phyloP scores from a whole-genome alignment of 92 coral and sea anemone genomes.

The Umimayanthus chanpuru region DNA sequence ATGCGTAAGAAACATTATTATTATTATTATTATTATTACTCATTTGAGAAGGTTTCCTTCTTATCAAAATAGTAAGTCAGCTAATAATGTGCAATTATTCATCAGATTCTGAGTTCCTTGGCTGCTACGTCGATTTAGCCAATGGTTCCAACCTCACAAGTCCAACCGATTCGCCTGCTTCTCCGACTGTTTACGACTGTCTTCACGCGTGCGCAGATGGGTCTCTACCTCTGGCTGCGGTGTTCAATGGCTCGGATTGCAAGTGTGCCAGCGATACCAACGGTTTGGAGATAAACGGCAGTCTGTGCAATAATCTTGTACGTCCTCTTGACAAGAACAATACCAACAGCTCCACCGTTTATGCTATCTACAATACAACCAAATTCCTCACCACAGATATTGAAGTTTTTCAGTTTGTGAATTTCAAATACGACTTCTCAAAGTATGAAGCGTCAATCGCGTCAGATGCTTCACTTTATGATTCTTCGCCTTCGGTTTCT shows the following conservation, averaged over 20 bases:
- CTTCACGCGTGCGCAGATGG: constrained; percentile 64
- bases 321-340: not conserved
- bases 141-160: constrained; percentile 7
- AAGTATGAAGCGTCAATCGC: not conserved
- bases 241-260: constrained; percentile 60
- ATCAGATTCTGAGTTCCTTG: constrained; percentile 38
- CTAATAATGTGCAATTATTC: not conserved
- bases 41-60: not conserved
- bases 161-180: constrained; percentile 1
- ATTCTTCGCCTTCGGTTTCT: not conserved
- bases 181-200: constrained; percentile 39
- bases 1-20: too few species aligned
- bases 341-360: not conserved
- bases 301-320: constrained; percentile 23
- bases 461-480: not conserved
- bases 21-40: too few species aligned
- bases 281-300: constrained; percentile 9
- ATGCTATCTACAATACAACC: constrained; percentile 12
- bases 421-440: not conserved
- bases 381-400: constrained; percentile 17
- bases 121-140: constrained; percentile 6
- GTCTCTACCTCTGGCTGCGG: constrained; percentile 69
- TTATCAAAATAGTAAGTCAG: not conserved
- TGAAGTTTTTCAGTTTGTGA: constrained; percentile 26
- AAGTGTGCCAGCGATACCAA: constrained; percentile 55